Conservation (phyloP, 2,797 vertebrate genomes). For the Xenentodon cancila region DNA sequence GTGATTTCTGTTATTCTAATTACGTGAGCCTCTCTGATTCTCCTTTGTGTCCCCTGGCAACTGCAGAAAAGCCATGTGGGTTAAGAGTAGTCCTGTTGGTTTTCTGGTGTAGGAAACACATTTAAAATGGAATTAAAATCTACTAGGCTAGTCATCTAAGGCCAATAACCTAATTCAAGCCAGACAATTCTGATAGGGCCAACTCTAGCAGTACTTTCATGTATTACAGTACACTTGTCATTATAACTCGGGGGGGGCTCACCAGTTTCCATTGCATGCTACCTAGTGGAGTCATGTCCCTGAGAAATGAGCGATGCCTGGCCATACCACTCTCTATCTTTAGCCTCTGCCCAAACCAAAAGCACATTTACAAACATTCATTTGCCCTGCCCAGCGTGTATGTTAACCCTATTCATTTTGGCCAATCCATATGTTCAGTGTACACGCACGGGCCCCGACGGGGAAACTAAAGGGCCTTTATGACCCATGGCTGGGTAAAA, state of each 20-base stretch:
- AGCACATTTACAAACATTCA: slow-evolving; percentile 79
- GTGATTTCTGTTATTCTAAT: too few species aligned
- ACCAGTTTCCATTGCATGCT: slow-evolving; percentile 42
- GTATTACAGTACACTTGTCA: slow-evolving; percentile 24
- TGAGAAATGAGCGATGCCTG: slow-evolving; percentile 66
- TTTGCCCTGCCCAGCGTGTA: slow-evolving; percentile 73
- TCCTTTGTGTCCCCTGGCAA: too few species aligned
- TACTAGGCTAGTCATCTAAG: slow-evolving; percentile 9
- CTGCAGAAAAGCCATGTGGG: too few species aligned
- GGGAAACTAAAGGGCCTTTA: slow-evolving; percentile 80
- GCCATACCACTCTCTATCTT: slow-evolving; percentile 78
- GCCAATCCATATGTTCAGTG: slow-evolving; percentile 79
- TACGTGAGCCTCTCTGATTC: too few species aligned
- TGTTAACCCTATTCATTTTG: slow-evolving; percentile 82
- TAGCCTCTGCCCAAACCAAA: slow-evolving; percentile 79
- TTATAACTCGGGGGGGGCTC: slow-evolving; percentile 13
- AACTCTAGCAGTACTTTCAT: slow-evolving; percentile 10
- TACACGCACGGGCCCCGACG: slow-evolving; percentile 61
- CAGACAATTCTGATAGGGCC: slow-evolving; percentile 17
- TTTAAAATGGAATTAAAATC: slow-evolving; percentile 13
- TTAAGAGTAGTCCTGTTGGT: too few species aligned
- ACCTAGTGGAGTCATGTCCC: slow-evolving; percentile 54
- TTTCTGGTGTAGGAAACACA: background rate
- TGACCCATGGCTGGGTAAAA: slow-evolving; percentile 75
- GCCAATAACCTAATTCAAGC: slow-evolving; percentile 18